Evolutionary conservation across 2,113 vertebrate species (phyloP).

Genomic region (Scomber scombrus): DNA sequence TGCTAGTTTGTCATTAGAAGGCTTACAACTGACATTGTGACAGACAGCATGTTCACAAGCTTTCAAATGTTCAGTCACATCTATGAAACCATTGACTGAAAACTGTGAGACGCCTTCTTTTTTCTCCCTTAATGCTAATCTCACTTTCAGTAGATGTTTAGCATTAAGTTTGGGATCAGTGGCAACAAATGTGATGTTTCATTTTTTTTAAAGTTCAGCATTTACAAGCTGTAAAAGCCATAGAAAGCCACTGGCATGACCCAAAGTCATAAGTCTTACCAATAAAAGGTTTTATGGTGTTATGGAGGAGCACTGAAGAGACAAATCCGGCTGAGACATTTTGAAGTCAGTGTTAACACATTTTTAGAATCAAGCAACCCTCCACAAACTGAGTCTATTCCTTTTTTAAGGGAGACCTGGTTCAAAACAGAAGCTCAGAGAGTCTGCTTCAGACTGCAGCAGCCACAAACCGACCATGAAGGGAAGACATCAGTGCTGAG

Average conservation of each 20-base stretch:
- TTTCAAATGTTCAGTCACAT: too few species aligned
- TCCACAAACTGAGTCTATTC: slow-evolving; percentile 9
- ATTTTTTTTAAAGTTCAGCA: not conserved
- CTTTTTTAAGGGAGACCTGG: slow-evolving; percentile 38
- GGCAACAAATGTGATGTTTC: not conserved
- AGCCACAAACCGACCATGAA: slow-evolving; percentile 72
- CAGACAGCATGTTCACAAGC: too few species aligned
- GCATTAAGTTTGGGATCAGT: not conserved
- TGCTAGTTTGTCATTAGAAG: too few species aligned
- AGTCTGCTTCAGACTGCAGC: slow-evolving; percentile 30
- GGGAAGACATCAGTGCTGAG: slow-evolving; percentile 64
- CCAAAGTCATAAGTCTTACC: slow-evolving; percentile 18
- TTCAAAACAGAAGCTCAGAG: slow-evolving; percentile 50
- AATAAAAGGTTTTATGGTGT: slow-evolving; percentile 46
- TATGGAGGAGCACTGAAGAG: slow-evolving; percentile 8
- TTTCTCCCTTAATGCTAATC: too few species aligned
- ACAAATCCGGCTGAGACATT: slow-evolving; percentile 23
- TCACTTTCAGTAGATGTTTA: not conserved
- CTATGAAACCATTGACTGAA: too few species aligned
- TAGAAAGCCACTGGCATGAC: slow-evolving; percentile 7
- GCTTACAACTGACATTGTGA: too few species aligned
- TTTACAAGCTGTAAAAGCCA: slow-evolving; percentile 32
- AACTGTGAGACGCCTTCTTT: too few species aligned
- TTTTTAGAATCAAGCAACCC: slow-evolving; percentile 26
- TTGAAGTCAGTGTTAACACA: not conserved